phyloP scores from a whole-genome alignment of 2,888 invertebrate genomes.

The Trachelus stipa region DNA sequence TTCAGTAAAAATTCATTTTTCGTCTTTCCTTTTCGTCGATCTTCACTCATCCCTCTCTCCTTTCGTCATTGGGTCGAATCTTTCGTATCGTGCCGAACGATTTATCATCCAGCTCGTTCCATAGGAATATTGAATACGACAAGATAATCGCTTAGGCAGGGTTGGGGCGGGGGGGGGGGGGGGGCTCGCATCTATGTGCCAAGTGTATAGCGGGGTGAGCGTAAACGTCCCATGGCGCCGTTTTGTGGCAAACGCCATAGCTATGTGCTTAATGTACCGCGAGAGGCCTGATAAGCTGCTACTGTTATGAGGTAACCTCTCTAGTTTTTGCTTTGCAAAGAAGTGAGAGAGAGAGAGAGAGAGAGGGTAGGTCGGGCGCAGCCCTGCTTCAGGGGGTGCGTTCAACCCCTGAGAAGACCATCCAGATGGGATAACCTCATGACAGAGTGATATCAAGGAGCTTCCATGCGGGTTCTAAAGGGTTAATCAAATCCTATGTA shows the following conservation, averaged over 20 bases:
- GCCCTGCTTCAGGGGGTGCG: neutral
- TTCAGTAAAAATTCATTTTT: neutral
- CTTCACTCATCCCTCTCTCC: neutral
- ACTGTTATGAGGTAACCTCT: constrained; percentile 53
- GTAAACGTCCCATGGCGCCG: constrained; percentile 28
- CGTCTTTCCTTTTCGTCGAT: neutral
- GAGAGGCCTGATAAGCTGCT: constrained; percentile 61
- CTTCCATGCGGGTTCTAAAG: constrained; percentile 8
- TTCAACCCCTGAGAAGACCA: neutral
- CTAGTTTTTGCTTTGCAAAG: constrained; percentile 40
- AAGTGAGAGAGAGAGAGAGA: too few relatives aligned
- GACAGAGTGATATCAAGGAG: neutral
- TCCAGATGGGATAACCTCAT: neutral
- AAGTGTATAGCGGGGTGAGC: neutral
- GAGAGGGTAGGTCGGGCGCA: neutral
- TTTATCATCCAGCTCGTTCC: constrained; percentile 65
- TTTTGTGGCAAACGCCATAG: constrained; percentile 44
- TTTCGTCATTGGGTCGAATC: constrained; percentile 36
- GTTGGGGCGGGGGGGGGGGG: constrained; percentile 23
- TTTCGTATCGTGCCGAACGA: constrained; percentile 57
- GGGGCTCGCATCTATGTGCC: constrained; percentile 16
- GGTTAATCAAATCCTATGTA: neutral
- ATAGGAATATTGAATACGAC: constrained; percentile 68
- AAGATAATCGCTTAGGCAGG: constrained; percentile 64
- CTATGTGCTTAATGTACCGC: constrained; percentile 66